Conservation (phyloP, 1,140 invertebrate species). For the Anastrepha obliqua region DNA sequence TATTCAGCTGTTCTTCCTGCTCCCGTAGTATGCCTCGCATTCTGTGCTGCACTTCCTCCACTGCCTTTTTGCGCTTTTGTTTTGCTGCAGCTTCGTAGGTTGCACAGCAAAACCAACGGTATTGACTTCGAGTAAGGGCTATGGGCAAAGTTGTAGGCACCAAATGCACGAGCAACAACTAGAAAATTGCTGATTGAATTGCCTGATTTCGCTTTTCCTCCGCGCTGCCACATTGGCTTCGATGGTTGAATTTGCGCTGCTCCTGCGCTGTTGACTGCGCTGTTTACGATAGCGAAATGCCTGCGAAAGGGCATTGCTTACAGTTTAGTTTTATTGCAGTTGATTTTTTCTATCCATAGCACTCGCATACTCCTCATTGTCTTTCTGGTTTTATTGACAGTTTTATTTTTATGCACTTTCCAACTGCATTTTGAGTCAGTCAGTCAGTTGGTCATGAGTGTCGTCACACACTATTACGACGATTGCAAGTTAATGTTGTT, state of each 20-base stretch:
- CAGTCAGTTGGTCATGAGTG: slow-evolving; percentile 73
- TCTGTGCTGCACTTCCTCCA: background rate
- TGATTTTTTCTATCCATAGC: background rate
- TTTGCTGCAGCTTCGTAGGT: background rate
- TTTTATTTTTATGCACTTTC: slow-evolving; percentile 33
- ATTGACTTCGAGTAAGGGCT: background rate
- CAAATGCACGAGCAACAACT: background rate
- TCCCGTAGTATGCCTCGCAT: background rate
- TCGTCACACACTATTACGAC: slow-evolving; percentile 57
- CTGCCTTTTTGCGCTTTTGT: background rate
- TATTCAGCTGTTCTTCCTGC: background rate
- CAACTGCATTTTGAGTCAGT: slow-evolving; percentile 54
- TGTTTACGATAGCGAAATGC: background rate
- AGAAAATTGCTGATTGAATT: background rate
- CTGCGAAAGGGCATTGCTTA: background rate
- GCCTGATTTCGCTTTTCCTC: background rate
- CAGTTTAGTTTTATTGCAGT: background rate
- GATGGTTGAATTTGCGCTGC: background rate
- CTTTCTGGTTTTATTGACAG: slow-evolving; percentile 46
- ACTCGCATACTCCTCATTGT: background rate
- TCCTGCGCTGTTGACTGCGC: background rate
- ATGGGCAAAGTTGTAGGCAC: background rate
- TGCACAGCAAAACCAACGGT: slow-evolving; percentile 11
- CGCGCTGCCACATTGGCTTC: background rate
- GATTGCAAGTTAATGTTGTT: slow-evolving; percentile 56